phyloP scores from a whole-genome alignment of 2,113 vertebrate species.

The Pygoscelis antarcticus region DNA sequence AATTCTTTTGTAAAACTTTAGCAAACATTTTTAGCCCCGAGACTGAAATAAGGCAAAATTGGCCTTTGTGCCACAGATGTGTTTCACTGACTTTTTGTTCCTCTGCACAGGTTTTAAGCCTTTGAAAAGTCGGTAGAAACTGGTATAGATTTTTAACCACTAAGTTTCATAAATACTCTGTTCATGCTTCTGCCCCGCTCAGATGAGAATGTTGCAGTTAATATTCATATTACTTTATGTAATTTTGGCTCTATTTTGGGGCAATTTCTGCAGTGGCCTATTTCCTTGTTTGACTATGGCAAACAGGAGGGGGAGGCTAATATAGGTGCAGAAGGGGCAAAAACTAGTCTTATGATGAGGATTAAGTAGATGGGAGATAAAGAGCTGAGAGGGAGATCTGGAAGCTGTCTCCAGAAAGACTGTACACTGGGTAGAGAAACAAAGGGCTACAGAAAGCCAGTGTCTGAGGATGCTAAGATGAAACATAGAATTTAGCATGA shows the following conservation, averaged over 20 bases:
- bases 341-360: not conserved
- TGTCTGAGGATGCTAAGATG: not conserved
- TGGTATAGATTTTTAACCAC: not conserved
- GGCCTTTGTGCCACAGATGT: not conserved
- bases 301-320: not conserved
- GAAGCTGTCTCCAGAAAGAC: not conserved
- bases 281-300: not conserved
- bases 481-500: not conserved
- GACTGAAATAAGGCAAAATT: not conserved
- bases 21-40: not conserved
- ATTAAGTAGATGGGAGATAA: not conserved
- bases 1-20: not conserved
- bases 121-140: not conserved
- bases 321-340: not conserved
- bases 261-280: not conserved
- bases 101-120: not conserved
- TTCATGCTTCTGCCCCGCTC: not conserved
- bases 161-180: not conserved
- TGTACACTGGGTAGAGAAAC: not conserved
- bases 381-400: not conserved
- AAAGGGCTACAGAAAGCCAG: not conserved
- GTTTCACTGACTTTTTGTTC: not conserved
- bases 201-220: not conserved
- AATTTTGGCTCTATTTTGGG: not conserved
- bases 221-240: not conserved